Conservation (phyloP, 2,888 invertebrate genomes). For the Epinotia bilunana region DNA sequence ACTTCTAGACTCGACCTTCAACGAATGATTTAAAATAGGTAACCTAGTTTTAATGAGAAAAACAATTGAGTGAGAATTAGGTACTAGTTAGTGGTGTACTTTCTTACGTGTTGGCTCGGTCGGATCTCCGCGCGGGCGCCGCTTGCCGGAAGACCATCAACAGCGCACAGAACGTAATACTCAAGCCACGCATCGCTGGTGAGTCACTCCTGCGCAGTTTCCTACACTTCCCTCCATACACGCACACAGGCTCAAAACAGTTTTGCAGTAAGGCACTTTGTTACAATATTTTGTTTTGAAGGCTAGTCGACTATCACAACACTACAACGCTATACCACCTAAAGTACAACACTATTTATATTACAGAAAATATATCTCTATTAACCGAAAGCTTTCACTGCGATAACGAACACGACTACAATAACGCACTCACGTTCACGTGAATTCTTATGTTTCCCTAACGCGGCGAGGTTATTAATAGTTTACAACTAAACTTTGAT, state of each 20-base stretch:
- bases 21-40: constrained; percentile 32
- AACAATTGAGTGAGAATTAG: constrained; percentile 14
- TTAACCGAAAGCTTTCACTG: constrained; percentile 60
- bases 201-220: constrained; percentile 64
- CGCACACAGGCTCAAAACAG: constrained; percentile 52
- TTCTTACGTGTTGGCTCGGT: constrained; percentile 64
- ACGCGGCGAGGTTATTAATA: constrained; percentile 63
- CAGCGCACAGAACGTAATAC: constrained; percentile 62
- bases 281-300: constrained; percentile 67
- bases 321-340: constrained; percentile 44
- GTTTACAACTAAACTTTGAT: constrained; percentile 54
- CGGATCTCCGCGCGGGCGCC: constrained; percentile 65
- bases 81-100: constrained; percentile 39
- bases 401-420: constrained; percentile 75
- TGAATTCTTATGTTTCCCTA: constrained; percentile 58
- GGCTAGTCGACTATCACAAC: constrained; percentile 54
- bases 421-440: constrained; percentile 60
- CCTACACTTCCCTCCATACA: constrained; percentile 43
- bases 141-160: constrained; percentile 70
- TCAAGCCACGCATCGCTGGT: constrained; percentile 67
- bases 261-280: constrained; percentile 73
- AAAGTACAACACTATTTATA: constrained; percentile 46
- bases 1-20: constrained; percentile 38
- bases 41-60: constrained; percentile 34
- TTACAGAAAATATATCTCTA: constrained; percentile 21